Conservation (phyloP, 1,140 invertebrate species). For the Melipona quadrifasciata region DNA sequence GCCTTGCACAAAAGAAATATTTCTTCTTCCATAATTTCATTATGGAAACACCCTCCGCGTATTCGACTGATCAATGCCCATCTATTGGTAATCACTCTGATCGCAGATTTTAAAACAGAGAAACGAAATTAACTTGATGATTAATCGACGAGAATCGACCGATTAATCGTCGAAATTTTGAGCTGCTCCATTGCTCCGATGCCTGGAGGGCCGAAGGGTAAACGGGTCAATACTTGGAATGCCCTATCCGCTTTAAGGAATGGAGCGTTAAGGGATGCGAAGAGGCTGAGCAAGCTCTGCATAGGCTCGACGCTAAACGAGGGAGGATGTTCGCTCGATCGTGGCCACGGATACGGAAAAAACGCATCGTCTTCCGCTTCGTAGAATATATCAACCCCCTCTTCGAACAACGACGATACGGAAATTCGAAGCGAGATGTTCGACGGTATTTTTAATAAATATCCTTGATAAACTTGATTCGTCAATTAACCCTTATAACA, state of each 20-base stretch:
- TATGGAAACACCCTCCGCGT: too few relatives aligned
- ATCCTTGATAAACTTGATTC: too few relatives aligned
- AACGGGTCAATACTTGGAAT: slow-evolving; percentile 79
- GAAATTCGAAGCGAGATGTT: background rate
- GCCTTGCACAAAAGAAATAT: too few relatives aligned
- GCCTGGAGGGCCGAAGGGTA: slow-evolving; percentile 62
- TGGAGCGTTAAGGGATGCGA: slow-evolving; percentile 69
- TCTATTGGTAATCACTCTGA: too few relatives aligned
- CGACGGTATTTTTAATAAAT: background rate
- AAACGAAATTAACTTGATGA: background rate
- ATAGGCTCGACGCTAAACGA: slow-evolving; percentile 50
- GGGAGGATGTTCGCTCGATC: slow-evolving; percentile 72
- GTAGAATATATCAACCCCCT: slow-evolving; percentile 21
- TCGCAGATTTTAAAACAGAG: background rate
- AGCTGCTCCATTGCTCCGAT: background rate
- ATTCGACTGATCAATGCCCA: too few relatives aligned
- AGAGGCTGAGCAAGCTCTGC: slow-evolving; percentile 55
- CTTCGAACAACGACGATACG: background rate
- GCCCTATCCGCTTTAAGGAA: slow-evolving; percentile 76
- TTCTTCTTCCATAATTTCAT: too few relatives aligned
- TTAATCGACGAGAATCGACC: background rate
- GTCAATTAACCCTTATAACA: too few relatives aligned
- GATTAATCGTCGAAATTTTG: background rate
- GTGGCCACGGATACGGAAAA: slow-evolving; percentile 56
- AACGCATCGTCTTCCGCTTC: slow-evolving; percentile 41